Conservation (phyloP, 2,888 invertebrate species). For the Hirtodrosophila alboralis region DNA sequence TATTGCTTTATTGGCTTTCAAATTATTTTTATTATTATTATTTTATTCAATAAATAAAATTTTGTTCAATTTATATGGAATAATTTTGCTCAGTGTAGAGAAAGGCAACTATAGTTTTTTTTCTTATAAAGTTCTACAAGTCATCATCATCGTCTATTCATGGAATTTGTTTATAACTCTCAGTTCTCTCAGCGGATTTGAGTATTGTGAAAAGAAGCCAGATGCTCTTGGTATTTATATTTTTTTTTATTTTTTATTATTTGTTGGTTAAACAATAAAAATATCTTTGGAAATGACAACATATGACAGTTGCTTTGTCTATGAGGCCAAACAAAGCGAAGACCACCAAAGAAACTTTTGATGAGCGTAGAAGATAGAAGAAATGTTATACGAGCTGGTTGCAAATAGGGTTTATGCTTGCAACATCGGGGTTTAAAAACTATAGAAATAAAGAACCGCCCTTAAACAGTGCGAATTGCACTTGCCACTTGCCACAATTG, state of each 20-base stretch:
- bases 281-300: slow-evolving; percentile 60
- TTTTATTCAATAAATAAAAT: too few relatives aligned
- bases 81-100: not conserved
- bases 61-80: too few relatives aligned
- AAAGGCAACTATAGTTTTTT: too few relatives aligned
- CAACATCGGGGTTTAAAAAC: too few relatives aligned
- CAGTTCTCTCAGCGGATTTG: slow-evolving; percentile 61
- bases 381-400: slow-evolving; percentile 2
- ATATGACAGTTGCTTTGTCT: slow-evolving; percentile 68
- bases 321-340: slow-evolving; percentile 10
- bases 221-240: slow-evolving; percentile 54
- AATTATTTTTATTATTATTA: too few relatives aligned
- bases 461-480: slow-evolving; percentile 39
- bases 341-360: slow-evolving; percentile 71
- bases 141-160: slow-evolving; percentile 65
- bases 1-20: too few relatives aligned
- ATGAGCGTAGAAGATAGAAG: slow-evolving; percentile 5
- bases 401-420: too few relatives aligned
- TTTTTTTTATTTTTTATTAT: too few relatives aligned
- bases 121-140: slow-evolving; percentile 55
- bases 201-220: slow-evolving; percentile 31
- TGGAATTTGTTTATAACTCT: slow-evolving; percentile 38
- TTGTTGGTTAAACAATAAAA: slow-evolving; percentile 43
- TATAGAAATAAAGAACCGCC: slow-evolving; percentile 2
- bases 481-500: slow-evolving; percentile 55